phyloP scores from a whole-genome alignment of 2,797 vertebrate genomes.

The Buphagus erythrorhynchus region DNA sequence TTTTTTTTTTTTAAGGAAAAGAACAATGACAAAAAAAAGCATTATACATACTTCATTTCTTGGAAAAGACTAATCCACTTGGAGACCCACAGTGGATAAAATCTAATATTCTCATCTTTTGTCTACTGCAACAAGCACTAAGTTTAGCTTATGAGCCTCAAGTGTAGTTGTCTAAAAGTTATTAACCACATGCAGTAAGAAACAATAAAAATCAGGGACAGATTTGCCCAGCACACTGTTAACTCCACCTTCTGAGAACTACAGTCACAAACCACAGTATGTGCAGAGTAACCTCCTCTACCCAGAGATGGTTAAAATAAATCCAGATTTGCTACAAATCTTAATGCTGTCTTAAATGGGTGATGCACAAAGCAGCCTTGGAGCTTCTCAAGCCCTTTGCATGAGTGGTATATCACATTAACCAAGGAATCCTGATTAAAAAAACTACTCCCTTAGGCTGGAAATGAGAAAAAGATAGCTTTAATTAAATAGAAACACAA shows the following conservation, averaged over 20 bases:
- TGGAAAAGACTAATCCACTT: background rate
- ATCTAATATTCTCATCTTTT: background rate
- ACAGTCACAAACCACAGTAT: background rate
- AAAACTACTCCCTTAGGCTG: background rate
- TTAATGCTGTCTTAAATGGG: background rate
- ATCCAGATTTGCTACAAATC: background rate
- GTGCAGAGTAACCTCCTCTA: background rate
- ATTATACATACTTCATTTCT: background rate
- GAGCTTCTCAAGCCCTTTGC: background rate
- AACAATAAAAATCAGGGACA: background rate
- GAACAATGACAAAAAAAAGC: background rate
- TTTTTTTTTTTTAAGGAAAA: background rate
- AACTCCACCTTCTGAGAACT: background rate
- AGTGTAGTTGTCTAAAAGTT: background rate
- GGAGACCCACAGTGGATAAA: background rate
- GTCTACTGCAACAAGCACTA: background rate
- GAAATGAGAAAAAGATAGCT: background rate
- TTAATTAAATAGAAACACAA: background rate
- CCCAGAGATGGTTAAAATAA: background rate
- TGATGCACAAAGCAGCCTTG: background rate
- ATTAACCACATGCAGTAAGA: background rate
- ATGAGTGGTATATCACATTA: background rate
- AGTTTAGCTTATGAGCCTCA: background rate
- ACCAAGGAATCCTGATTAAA: fast-evolving
- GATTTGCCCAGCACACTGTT: background rate